Evolutionary conservation across 37 sponge, comb jelly and placozoan genomes (phyloP).

Genomic region (Beroe forskalii): DNA sequence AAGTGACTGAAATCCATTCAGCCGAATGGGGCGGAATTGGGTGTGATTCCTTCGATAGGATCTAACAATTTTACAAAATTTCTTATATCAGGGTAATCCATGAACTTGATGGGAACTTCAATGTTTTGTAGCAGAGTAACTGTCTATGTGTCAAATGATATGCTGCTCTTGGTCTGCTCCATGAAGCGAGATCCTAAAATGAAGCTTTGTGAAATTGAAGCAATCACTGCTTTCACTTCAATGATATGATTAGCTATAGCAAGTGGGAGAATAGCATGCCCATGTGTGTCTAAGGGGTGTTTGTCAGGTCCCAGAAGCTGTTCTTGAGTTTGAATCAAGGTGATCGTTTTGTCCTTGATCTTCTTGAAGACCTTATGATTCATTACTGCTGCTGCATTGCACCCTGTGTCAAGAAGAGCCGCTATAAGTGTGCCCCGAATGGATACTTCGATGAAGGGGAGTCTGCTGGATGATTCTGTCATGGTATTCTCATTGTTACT

Average conservation of each 20-base stretch:
- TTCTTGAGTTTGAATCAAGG: neutral
- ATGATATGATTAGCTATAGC: neutral
- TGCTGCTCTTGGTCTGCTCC: neutral
- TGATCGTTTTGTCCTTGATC: neutral
- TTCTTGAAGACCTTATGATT: neutral
- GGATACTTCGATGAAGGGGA: neutral
- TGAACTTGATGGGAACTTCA: neutral
- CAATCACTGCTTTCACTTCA: neutral
- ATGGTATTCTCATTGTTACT: neutral
- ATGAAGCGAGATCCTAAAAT: neutral
- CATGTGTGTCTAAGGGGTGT: neutral
- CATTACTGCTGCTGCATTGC: neutral
- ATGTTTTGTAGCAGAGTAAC: neutral
- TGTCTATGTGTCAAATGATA: neutral
- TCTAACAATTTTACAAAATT: too few species aligned
- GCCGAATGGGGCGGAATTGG: neutral
- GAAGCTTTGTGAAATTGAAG: neutral
- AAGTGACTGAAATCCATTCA: neutral
- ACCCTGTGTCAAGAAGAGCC: constrained; percentile 15
- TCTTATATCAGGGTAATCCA: neutral
- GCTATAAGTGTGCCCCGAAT: neutral
- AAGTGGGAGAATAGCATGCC: neutral
- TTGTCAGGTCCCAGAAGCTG: neutral
- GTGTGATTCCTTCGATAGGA: neutral
- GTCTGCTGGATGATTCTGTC: neutral